Conservation (phyloP, 2,113 vertebrate genomes). For the Epinephelus cyanopodus region DNA sequence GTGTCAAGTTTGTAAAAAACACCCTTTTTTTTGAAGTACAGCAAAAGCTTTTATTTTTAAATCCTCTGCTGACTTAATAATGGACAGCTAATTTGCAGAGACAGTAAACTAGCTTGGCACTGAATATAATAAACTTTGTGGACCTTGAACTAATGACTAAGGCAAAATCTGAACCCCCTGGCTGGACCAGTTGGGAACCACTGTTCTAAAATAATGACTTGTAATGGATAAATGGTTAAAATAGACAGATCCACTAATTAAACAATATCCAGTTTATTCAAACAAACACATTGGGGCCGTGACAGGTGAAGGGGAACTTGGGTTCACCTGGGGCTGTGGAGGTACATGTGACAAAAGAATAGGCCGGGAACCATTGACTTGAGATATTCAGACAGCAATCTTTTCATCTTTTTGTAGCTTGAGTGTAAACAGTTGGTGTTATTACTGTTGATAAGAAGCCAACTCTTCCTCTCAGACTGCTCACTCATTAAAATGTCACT, state of each 20-base stretch:
- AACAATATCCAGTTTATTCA: not conserved
- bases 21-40: too few species aligned
- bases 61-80: too few species aligned
- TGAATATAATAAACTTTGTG: too few species aligned
- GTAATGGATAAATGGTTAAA: not conserved
- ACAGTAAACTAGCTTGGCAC: too few species aligned
- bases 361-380: not conserved
- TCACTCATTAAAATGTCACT: conserved; percentile 53
- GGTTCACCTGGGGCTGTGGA: not conserved
- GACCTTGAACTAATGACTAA: too few species aligned
- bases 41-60: too few species aligned
- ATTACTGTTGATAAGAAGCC: conserved; percentile 23
- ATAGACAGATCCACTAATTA: not conserved
- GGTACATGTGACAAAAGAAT: not conserved
- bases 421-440: conserved; percentile 24
- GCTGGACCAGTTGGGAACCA: too few species aligned
- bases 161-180: too few species aligned
- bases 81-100: too few species aligned
- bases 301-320: not conserved
- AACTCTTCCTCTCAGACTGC: conserved; percentile 16
- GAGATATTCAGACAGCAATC: not conserved
- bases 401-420: not conserved
- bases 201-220: too few species aligned
- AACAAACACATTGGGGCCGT: not conserved
- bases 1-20: too few species aligned